Evolutionary conservation across 1,140 invertebrate species (phyloP).

Genomic region (Neuroterus valhalla): DNA sequence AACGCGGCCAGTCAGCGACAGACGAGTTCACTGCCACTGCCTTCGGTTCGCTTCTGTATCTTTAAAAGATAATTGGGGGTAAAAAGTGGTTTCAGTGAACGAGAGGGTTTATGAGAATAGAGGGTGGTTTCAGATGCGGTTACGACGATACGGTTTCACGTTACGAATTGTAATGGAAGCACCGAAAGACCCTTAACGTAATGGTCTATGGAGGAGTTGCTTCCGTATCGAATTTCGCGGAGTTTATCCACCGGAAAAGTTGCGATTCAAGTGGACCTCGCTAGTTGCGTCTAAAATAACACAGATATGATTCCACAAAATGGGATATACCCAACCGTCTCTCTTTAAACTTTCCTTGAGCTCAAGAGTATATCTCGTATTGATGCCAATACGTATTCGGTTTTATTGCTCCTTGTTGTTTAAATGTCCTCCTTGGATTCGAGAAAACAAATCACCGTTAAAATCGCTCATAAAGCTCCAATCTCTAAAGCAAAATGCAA

Average conservation of each 20-base stretch:
- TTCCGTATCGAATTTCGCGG: constrained; percentile 26
- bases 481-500: not conserved
- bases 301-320: constrained; percentile 24
- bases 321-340: constrained; percentile 17
- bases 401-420: constrained; percentile 22
- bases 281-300: constrained; percentile 21
- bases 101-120: not conserved
- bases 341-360: not conserved
- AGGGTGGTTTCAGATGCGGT: not conserved
- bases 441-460: constrained; percentile 23
- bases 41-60: too few species aligned
- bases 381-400: not conserved
- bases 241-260: constrained; percentile 27
- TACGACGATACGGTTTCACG: constrained; percentile 10
- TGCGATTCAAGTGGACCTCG: constrained; percentile 26
- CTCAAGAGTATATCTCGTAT: constrained; percentile 12
- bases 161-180: constrained; percentile 28
- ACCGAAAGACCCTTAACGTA: constrained; percentile 24
- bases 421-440: not conserved
- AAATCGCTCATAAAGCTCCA: not conserved
- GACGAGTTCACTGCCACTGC: too few species aligned
- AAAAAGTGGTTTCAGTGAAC: not conserved
- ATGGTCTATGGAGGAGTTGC: constrained; percentile 24
- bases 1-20: too few species aligned
- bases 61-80: not conserved